A percentile compares a stretch with the other conserved stretches of the same genome.
These are phyloP conservation scores for Parnassius glacialis DNA, from an alignment of 2,888 invertebrate species.

Conservation along the genomic window DNA sequence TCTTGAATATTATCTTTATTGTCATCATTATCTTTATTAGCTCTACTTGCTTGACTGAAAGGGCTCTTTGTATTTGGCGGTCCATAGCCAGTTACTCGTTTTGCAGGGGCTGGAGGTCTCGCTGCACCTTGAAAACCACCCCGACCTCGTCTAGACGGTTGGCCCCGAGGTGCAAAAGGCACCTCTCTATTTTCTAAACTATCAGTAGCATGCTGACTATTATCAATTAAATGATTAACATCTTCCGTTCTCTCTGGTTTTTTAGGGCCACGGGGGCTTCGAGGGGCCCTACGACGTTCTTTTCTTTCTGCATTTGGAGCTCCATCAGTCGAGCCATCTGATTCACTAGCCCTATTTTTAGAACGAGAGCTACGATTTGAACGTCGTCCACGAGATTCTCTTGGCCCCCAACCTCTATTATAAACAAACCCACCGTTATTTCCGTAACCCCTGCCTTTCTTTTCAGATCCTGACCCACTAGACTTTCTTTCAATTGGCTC, in stretches of 20 bases:
- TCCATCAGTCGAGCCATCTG: conserved; percentile 88
- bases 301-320: conserved; percentile 77
- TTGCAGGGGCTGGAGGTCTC: conserved; percentile 75
- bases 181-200: conserved; percentile 78
- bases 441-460: conserved; percentile 77
- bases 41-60: conserved; percentile 80
- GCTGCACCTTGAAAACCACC: conserved; percentile 78
- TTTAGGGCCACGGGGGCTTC: conserved; percentile 79
- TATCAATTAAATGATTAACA: conserved; percentile 48
- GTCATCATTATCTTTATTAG: conserved; percentile 65
- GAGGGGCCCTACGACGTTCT: conserved; percentile 78
- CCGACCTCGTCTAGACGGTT: conserved; percentile 92
- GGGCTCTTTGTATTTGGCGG: conserved; percentile 91
- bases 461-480: conserved; percentile 72
- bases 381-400: conserved; percentile 74
- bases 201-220: conserved; percentile 43
- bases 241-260: conserved; percentile 83
- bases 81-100: conserved; percentile 88
- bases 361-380: conserved; percentile 72
- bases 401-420: conserved; percentile 73
- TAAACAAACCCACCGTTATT: conserved; percentile 53
- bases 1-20: conserved; percentile 64
- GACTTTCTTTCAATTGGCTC: conserved; percentile 72
- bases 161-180: conserved; percentile 92
- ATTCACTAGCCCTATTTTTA: conserved; percentile 83